Evolutionary conservation across 2,113 vertebrate genomes (phyloP), one percentile per base, ranked within the genome.

Genomic region (Cercocebus atys): DNA sequence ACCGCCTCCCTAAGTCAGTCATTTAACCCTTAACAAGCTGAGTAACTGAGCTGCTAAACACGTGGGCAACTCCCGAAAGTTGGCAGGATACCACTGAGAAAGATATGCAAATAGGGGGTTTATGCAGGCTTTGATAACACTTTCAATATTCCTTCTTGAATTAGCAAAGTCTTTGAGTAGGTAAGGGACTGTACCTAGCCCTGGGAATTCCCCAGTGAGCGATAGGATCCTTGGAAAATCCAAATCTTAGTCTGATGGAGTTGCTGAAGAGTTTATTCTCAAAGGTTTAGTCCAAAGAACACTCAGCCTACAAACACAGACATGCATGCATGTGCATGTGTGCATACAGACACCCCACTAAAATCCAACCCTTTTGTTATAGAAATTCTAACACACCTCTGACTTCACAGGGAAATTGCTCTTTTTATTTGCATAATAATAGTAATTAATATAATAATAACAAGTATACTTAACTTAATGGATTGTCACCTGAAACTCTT

Each of bases 81-180:
- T 90, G 88, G 30, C 75, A 94, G 84, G 82, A 89, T 83, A 52
- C 79, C 78, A 88, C 78, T 25, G 59, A 97, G 47, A 97, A 95
- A 73, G 50, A 40, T 85, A 92, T 91, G 96, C 84, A 96, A 86
- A 96, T 86, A 17, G 3, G 18, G 47, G 52, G 57, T 35, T 82
- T 96, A 43, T 68, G 68, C 30, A 43, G 17, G 25, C 89, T 97
- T 94, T 96, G 87, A 92, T 90, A 81, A 68, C n/a, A 88, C 76
- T 92, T 83, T 90, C 90, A 75, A 32, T 88, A 83, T 88, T 93
- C 78, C 64, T 89, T 95, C 70, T 90, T 96, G 92, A 96, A 55
- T 38, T 38, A 87, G n/a, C 45, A 61, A 81, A 55, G 66, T 4
- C 76, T 95, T 88, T 79, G 86, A 91, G 83, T 80, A 30, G 40